Conservation (phyloP, 2,113 vertebrate genomes). For the Oenanthe oenanthe region DNA sequence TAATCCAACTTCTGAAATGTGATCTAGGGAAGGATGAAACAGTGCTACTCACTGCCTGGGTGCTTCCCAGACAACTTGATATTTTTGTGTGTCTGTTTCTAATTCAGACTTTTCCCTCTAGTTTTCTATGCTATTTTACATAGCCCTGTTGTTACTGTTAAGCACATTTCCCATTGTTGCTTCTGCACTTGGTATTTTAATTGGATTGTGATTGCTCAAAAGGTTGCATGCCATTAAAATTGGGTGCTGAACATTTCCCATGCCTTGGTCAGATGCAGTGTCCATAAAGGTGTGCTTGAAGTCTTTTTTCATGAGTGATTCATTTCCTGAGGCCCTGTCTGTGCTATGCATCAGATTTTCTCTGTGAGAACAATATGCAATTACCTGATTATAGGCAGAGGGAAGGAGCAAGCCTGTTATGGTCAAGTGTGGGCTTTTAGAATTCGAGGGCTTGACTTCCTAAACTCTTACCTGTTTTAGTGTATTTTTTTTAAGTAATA, state of each 20-base stretch:
- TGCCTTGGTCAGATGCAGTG: neutral
- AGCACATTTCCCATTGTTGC: neutral
- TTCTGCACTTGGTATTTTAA: neutral
- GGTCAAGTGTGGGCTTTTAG: neutral
- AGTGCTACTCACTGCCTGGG: accelerated
- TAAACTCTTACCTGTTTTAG: neutral
- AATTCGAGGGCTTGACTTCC: neutral
- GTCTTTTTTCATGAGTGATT: neutral
- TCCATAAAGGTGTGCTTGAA: neutral
- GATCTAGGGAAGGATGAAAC: neutral
- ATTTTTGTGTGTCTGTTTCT: neutral
- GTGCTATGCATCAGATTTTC: neutral
- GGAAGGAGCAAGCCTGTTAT: neutral
- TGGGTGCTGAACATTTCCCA: neutral
- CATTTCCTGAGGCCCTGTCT: neutral
- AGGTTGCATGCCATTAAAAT: neutral
- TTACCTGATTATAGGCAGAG: neutral
- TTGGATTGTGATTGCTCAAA: neutral
- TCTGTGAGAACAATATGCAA: neutral
- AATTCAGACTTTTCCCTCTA: neutral
- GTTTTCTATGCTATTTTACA: neutral
- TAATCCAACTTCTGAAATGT: neutral
- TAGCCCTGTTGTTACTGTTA: neutral
- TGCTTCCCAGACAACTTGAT: neutral
- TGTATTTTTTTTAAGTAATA: neutral